These are phyloP conservation scores for Callospermophilus lateralis DNA, from an alignment of 2,113 vertebrate species.

Conservation along the genomic window DNA sequence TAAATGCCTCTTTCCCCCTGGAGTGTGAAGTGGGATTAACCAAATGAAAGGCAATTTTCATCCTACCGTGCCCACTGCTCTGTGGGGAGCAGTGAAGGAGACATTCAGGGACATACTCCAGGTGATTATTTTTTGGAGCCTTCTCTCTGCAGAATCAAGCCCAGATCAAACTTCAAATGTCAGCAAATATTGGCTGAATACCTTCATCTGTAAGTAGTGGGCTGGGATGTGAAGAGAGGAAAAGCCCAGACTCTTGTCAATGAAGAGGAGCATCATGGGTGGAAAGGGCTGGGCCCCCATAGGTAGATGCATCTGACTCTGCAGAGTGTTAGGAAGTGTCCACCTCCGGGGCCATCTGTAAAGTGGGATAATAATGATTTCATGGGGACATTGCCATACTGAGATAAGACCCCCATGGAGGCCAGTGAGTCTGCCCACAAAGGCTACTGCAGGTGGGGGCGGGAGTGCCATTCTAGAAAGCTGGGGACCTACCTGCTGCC, in stretches of 20 bases:
- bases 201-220: not conserved
- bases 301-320: not conserved
- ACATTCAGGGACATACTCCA: not conserved
- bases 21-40: not conserved
- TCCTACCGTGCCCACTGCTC: not conserved
- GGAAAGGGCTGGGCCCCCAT: no score
- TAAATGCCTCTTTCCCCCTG: not conserved
- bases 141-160: not conserved
- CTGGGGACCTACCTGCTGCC: not conserved
- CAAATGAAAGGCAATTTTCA: not conserved
- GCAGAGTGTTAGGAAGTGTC: not conserved
- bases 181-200: not conserved
- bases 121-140: not conserved
- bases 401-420: not conserved
- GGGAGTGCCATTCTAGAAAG: not conserved
- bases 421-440: not conserved
- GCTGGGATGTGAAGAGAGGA: not conserved
- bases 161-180: conserved; percentile 7
- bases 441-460: not conserved
- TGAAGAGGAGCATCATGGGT: accelerated
- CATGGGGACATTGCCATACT: not conserved
- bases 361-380: not conserved
- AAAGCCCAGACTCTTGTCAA: not conserved
- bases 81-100: not conserved
- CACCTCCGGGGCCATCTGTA: not conserved